phyloP scores from a whole-genome alignment of 2,113 vertebrate genomes.

The Elephantulus edwardii region DNA sequence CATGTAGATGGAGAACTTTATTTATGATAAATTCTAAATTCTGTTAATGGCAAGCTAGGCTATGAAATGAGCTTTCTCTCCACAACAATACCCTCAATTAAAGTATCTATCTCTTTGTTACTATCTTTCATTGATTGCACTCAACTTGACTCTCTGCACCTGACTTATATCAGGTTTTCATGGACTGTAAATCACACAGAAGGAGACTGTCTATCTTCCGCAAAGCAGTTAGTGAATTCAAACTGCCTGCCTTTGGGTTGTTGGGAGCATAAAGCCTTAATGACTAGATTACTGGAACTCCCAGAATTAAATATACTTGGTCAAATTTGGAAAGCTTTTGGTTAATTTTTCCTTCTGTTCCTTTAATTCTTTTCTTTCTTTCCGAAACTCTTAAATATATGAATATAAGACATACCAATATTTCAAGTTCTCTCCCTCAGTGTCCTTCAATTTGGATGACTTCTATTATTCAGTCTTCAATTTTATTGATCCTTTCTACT shows the following conservation, averaged over 20 bases:
- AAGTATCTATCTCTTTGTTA: too few species aligned
- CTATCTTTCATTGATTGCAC: too few species aligned
- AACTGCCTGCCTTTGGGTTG: too few species aligned
- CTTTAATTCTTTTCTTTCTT: background rate
- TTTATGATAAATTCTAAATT: constrained; percentile 42
- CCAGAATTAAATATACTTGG: background rate
- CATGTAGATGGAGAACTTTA: background rate
- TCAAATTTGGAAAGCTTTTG: background rate
- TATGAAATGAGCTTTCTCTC: background rate
- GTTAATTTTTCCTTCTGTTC: constrained; percentile 14
- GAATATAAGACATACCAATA: background rate
- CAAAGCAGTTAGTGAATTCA: too few species aligned
- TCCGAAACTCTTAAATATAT: background rate
- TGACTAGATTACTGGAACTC: too few species aligned
- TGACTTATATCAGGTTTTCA: too few species aligned
- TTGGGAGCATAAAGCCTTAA: too few species aligned
- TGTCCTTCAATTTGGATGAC: background rate
- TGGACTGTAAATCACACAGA: too few species aligned
- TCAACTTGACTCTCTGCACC: too few species aligned
- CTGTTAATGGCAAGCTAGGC: background rate
- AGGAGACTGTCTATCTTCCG: too few species aligned
- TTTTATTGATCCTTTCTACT: background rate
- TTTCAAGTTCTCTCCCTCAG: background rate
- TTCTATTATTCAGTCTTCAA: constrained; percentile 9
- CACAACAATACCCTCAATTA: constrained; percentile 32